These are phyloP conservation scores for Diplazon laetatorius DNA, from an alignment of 2,888 invertebrate genomes.

Conservation along the genomic window DNA sequence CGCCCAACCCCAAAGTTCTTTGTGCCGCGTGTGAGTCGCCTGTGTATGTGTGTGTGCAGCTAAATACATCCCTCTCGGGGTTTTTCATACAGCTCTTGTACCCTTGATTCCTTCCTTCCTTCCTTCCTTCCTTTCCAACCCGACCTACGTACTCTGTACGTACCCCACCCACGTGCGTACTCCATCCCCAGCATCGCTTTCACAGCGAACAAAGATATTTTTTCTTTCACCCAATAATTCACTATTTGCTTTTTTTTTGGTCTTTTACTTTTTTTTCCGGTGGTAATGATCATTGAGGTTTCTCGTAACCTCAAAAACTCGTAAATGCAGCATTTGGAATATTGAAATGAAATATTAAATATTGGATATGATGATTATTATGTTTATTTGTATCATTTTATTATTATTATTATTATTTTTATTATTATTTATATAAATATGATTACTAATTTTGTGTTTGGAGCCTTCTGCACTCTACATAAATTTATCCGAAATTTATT, in stretches of 20 bases:
- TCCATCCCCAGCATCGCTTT: constrained; percentile 11
- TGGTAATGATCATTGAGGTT: constrained; percentile 7
- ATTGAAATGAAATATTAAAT: too few species aligned
- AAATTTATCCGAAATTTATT: too few species aligned
- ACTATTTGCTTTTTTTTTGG: constrained; percentile 38
- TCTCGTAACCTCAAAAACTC: neutral
- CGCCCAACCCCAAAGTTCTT: constrained; percentile 31
- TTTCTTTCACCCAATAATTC: constrained; percentile 35
- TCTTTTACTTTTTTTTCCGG: neutral
- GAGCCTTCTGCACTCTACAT: too few species aligned
- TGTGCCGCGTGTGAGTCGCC: neutral
- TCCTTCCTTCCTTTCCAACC: constrained; percentile 4
- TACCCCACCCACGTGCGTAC: neutral
- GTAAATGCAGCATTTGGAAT: too few species aligned
- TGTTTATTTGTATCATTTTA: too few species aligned
- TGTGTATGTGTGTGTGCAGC: neutral
- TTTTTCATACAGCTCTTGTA: neutral
- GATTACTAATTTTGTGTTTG: too few species aligned
- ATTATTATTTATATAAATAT: too few species aligned
- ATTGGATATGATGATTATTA: too few species aligned
- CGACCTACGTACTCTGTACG: neutral
- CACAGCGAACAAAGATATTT: constrained; percentile 39
- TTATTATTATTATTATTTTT: too few species aligned
- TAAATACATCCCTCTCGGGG: constrained; percentile 25
- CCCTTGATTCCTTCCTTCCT: constrained; percentile 8